A percentile compares a stretch with the other conserved stretches of the same genome.
phyloP scores from a whole-genome alignment of 2,113 vertebrate genomes.

The Pollachius pollachius region DNA sequence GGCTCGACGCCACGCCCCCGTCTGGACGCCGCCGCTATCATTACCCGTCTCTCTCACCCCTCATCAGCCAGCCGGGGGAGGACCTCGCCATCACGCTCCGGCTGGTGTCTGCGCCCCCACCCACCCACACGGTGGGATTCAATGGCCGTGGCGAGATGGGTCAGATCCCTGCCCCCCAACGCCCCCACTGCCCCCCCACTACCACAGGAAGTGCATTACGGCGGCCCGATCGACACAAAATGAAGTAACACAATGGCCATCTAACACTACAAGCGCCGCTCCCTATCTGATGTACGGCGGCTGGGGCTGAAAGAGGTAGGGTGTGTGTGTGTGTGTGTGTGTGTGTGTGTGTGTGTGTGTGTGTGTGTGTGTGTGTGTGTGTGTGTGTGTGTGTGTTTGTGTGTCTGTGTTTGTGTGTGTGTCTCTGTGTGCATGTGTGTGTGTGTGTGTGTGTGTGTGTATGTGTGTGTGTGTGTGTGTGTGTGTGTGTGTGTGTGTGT shows the following conservation, averaged over 20 bases:
- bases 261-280: constrained; percentile 42
- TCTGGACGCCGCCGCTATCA: constrained; percentile 30
- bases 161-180: constrained; percentile 16
- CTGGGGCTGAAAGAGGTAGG: constrained; percentile 29
- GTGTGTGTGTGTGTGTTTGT: too few relatives aligned
- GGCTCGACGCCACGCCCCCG: constrained; percentile 47
- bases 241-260: constrained; percentile 43
- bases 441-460: too few relatives aligned
- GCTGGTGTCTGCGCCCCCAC: too few relatives aligned
- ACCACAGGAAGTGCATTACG: constrained; percentile 20
- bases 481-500: too few relatives aligned
- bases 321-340: constrained; percentile 1
- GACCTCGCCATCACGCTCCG: constrained; percentile 15
- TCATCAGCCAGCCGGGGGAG: constrained; percentile 27
- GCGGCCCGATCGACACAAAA: constrained; percentile 25
- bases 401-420: too few relatives aligned
- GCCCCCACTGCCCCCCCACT: constrained; percentile 24
- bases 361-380: too few relatives aligned
- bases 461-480: too few relatives aligned
- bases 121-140: constrained; percentile 25
- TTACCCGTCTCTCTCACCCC: constrained; percentile 35
- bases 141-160: constrained; percentile 17
- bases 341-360: not conserved
- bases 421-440: too few relatives aligned
- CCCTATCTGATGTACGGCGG: constrained; percentile 51